Conservation (phyloP, 2,888 invertebrate species). For the Leptinotarsa juncta region DNA sequence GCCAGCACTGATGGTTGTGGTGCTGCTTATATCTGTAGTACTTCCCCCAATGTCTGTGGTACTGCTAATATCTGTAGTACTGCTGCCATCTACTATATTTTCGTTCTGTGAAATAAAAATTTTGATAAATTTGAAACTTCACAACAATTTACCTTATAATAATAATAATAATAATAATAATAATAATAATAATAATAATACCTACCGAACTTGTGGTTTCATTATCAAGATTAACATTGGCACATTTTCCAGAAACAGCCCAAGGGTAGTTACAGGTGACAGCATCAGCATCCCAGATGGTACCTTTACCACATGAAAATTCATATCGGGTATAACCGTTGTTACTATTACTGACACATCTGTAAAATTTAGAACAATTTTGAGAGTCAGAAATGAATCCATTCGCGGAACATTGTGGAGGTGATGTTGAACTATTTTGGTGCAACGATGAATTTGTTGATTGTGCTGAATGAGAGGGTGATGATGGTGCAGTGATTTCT, state of each 20-base stretch:
- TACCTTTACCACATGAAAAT: conserved; percentile 77
- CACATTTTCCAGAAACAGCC: conserved; percentile 64
- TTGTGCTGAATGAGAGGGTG: conserved; percentile 4
- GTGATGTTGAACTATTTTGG: background rate
- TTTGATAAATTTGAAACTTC: background rate
- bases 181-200: background rate
- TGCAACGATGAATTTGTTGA: conserved; percentile 23
- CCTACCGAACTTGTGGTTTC: conserved; percentile 18
- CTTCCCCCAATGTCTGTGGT: conserved; percentile 1
- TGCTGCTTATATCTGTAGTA: too few relatives aligned
- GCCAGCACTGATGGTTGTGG: too few relatives aligned
- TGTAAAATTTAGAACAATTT: conserved; percentile 80
- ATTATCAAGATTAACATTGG: background rate
- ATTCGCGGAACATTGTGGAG: conserved; percentile 59
- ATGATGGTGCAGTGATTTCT: conserved; percentile 7
- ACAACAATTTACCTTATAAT: background rate
- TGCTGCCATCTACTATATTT: background rate
- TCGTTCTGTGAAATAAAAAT: background rate
- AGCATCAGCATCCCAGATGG: conserved; percentile 77
- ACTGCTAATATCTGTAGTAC: background rate
- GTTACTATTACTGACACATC: conserved; percentile 75
- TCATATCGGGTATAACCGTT: conserved; percentile 70
- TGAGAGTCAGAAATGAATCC: conserved; percentile 75
- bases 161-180: too few relatives aligned
- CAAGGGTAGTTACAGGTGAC: conserved; percentile 75